phyloP scores from a whole-genome alignment of 2,888 invertebrate genomes.

The Unio pictorum region DNA sequence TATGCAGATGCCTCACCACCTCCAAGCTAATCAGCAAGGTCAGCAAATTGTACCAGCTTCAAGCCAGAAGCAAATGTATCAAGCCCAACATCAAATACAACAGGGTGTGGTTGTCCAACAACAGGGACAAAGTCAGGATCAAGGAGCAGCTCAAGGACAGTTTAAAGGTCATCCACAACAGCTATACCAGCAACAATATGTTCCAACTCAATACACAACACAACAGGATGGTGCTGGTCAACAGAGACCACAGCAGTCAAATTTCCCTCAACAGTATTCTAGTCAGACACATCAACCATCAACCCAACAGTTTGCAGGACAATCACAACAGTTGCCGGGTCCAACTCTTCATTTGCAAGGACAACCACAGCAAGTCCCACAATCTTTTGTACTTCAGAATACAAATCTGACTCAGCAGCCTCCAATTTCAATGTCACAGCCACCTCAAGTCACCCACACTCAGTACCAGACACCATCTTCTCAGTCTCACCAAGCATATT shows the following conservation, averaged over 20 bases:
- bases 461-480: conserved; percentile 10
- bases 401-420: too few species aligned
- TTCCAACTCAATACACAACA: conserved; percentile 3
- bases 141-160: conserved; percentile 10
- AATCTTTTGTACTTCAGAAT: too few species aligned
- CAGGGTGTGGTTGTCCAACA: neutral
- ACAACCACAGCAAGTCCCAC: too few species aligned
- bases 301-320: conserved; percentile 1
- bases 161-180: neutral
- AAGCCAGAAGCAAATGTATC: too few species aligned
- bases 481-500: conserved; percentile 9
- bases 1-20: conserved; percentile 60
- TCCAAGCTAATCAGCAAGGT: neutral
- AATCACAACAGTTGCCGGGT: neutral
- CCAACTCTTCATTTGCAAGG: neutral
- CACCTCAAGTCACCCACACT: conserved; percentile 6
- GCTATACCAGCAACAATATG: conserved; percentile 1
- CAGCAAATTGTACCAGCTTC: too few species aligned
- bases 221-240: conserved; percentile 1
- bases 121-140: conserved; percentile 4
- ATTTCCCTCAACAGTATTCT: neutral
- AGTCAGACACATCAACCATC: neutral
- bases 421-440: neutral
- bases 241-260: neutral
- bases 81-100: neutral